A percentile compares a stretch with the other conserved stretches of the same genome.
phyloP scores from a whole-genome alignment of 2,113 vertebrate species.

The Phalacrocorax aristotelis region DNA sequence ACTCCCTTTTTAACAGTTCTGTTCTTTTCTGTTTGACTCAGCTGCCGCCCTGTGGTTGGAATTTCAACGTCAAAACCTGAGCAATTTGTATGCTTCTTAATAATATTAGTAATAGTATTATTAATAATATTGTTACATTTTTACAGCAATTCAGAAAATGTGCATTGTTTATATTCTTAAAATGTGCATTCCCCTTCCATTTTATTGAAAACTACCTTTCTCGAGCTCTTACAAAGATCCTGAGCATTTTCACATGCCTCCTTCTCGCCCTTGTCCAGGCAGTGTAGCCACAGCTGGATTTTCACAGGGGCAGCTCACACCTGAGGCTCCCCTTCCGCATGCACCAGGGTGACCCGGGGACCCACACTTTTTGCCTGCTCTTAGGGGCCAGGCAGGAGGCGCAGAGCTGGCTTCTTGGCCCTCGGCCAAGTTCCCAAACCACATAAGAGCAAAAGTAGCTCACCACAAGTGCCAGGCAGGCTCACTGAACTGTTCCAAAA shows the following conservation, averaged over 20 bases:
- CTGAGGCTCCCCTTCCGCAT: neutral
- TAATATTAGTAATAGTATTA: neutral
- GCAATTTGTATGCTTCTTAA: neutral
- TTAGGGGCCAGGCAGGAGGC: neutral
- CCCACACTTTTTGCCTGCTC: neutral
- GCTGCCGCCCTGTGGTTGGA: neutral
- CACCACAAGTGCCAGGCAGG: neutral
- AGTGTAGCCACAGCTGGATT: neutral
- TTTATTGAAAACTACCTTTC: neutral
- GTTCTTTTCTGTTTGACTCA: neutral
- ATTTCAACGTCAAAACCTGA: neutral
- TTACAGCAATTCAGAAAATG: neutral
- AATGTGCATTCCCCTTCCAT: neutral
- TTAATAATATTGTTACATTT: neutral
- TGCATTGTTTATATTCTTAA: neutral
- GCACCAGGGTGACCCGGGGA: rapidly evolving
- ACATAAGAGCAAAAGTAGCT: neutral
- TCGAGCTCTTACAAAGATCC: neutral
- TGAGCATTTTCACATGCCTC: neutral
- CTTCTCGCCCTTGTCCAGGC: neutral
- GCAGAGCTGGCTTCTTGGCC: neutral
- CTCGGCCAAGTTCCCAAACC: neutral
- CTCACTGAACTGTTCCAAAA: neutral
- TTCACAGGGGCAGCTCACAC: rapidly evolving
- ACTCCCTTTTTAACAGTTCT: neutral